phyloP scores from a whole-genome alignment of 2,888 invertebrate species.

The Petrolisthes cinctipes region DNA sequence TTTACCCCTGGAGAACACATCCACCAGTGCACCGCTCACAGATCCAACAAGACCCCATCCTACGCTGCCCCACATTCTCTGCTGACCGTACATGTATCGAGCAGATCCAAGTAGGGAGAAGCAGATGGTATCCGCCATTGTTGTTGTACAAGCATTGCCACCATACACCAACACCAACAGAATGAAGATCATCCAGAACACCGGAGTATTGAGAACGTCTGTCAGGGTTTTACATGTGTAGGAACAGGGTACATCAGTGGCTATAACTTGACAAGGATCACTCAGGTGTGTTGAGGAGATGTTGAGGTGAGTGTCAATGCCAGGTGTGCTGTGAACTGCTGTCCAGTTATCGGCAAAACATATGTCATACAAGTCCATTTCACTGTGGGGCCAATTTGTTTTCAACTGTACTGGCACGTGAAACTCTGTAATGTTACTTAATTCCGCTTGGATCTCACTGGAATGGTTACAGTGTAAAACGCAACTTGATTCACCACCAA shows the following conservation, averaged over 20 bases:
- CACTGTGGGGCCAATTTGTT: neutral
- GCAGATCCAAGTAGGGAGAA: constrained; percentile 82
- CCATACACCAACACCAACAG: constrained; percentile 29
- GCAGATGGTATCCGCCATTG: constrained; percentile 89
- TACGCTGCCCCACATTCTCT: constrained; percentile 49
- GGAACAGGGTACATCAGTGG: neutral
- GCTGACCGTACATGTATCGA: constrained; percentile 42
- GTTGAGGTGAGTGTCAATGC: neutral
- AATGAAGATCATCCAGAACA: constrained; percentile 31
- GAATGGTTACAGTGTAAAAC: neutral
- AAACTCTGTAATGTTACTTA: neutral
- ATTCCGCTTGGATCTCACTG: neutral
- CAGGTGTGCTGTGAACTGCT: neutral
- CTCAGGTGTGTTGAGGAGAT: neutral
- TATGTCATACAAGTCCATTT: neutral
- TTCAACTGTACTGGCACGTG: neutral
- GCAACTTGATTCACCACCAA: neutral
- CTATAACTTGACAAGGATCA: neutral
- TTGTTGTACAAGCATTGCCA: constrained; percentile 34
- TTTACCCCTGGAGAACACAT: constrained; percentile 28
- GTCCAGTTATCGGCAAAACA: neutral
- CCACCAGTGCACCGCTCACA: constrained; percentile 35
- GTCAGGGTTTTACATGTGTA: neutral
- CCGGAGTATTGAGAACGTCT: neutral
- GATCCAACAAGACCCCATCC: constrained; percentile 40